Conservation (phyloP, 2,113 vertebrate genomes). For the Gasterosteus nipponicus region DNA sequence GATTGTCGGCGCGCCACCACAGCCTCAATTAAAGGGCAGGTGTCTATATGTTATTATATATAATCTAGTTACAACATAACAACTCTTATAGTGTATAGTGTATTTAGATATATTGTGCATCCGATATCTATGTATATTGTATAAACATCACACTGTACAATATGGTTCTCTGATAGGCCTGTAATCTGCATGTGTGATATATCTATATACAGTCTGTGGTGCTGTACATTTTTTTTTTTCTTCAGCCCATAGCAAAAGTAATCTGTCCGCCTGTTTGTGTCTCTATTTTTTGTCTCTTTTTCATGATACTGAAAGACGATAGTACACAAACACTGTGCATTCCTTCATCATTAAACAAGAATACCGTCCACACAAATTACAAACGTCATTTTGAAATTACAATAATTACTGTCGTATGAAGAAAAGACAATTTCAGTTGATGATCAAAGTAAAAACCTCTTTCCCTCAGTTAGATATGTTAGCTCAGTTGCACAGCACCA, state of each 20-base stretch:
- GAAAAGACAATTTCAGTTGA: slow-evolving; percentile 16
- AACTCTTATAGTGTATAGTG: slow-evolving; percentile 52
- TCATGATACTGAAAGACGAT: slow-evolving; percentile 44
- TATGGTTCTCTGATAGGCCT: slow-evolving; percentile 69
- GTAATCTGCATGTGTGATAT: slow-evolving; percentile 61
- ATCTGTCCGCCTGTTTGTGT: slow-evolving; percentile 21
- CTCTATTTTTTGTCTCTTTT: slow-evolving; percentile 27
- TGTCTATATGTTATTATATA: slow-evolving; percentile 53
- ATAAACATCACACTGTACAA: slow-evolving; percentile 69
- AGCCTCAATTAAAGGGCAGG: slow-evolving; percentile 48
- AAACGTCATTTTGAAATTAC: slow-evolving; percentile 39
- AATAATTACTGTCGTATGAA: slow-evolving; percentile 23
- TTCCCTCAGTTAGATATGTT: slow-evolving; percentile 40
- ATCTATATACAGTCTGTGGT: slow-evolving; percentile 76
- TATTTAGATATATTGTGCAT: slow-evolving; percentile 64
- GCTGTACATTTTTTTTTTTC: slow-evolving; percentile 63
- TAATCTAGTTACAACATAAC: slow-evolving; percentile 57
- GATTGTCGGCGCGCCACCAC: slow-evolving; percentile 78
- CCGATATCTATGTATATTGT: slow-evolving; percentile 57
- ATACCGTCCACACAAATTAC: slow-evolving; percentile 48
- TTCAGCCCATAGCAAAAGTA: slow-evolving; percentile 44
- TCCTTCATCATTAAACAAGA: slow-evolving; percentile 44
- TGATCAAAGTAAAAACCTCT: not conserved
- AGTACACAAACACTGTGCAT: slow-evolving; percentile 47
- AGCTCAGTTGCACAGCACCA: slow-evolving; percentile 50